These are phyloP conservation scores for Cyprinella venusta DNA, from an alignment of 2,797 vertebrate species.

Conservation along the genomic window DNA sequence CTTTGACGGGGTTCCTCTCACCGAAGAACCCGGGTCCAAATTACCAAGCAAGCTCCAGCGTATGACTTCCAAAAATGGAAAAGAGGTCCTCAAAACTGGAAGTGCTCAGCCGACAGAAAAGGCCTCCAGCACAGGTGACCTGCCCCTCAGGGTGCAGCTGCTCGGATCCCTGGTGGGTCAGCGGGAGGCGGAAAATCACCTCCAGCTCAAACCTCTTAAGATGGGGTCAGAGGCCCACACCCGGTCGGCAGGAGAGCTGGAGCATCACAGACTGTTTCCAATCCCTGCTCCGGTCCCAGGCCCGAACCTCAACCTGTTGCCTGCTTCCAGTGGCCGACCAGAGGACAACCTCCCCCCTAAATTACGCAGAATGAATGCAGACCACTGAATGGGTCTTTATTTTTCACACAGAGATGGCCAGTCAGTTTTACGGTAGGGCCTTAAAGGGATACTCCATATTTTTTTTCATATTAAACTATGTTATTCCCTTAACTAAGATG, in stretches of 20 bases:
- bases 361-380: constrained; percentile 80
- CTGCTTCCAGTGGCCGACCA: constrained; percentile 65
- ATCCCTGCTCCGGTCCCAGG: constrained; percentile 57
- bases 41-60: constrained; percentile 84
- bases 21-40: constrained; percentile 72
- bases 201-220: constrained; percentile 77
- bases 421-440: neutral
- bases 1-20: constrained; percentile 72
- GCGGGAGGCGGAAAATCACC: constrained; percentile 71
- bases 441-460: no score
- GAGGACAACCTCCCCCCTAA: constrained; percentile 83
- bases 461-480: no score
- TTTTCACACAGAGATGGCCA: constrained; percentile 33
- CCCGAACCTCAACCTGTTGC: constrained; percentile 55
- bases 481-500: no score
- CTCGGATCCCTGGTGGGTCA: constrained; percentile 76
- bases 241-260: constrained; percentile 63
- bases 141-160: constrained; percentile 79
- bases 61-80: constrained; percentile 81
- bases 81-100: constrained; percentile 70
- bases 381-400: constrained; percentile 65
- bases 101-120: constrained; percentile 72
- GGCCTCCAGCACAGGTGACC: constrained; percentile 81
- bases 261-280: constrained; percentile 68
- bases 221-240: constrained; percentile 70